Conservation (phyloP, 2,113 vertebrate genomes). For the Sinocyclocheilus anshuiensis region DNA sequence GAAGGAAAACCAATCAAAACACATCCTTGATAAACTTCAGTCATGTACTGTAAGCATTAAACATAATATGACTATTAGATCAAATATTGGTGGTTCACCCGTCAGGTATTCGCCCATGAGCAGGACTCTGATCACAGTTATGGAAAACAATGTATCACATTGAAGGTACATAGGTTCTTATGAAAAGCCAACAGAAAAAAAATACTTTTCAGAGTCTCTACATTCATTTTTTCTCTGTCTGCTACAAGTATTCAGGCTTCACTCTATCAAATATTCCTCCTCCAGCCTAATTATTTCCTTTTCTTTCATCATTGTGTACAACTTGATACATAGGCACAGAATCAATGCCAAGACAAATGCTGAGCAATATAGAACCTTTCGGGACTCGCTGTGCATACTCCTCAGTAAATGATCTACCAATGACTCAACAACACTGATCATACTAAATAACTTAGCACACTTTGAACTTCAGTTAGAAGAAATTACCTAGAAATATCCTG, state of each 20-base stretch:
- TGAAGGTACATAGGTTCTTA: neutral
- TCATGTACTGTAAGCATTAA: neutral
- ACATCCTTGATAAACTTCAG: neutral
- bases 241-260: neutral
- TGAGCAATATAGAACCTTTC: neutral
- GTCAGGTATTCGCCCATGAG: neutral
- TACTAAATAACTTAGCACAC: neutral
- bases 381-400: neutral
- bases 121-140: neutral
- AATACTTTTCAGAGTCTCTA: neutral
- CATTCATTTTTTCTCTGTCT: neutral
- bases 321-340: neutral
- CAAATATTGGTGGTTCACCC: neutral
- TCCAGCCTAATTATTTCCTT: neutral
- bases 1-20: neutral
- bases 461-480: neutral
- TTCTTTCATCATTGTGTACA: neutral
- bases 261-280: neutral
- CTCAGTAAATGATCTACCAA: neutral
- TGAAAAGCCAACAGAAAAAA: neutral
- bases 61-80: neutral
- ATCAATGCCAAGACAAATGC: constrained; percentile 9
- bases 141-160: no score
- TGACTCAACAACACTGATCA: neutral
- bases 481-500: neutral